A percentile compares a stretch with the other conserved stretches of the same genome.
Conservation (phyloP, 2,797 vertebrate genomes). For the Urophycis tenuis region DNA sequence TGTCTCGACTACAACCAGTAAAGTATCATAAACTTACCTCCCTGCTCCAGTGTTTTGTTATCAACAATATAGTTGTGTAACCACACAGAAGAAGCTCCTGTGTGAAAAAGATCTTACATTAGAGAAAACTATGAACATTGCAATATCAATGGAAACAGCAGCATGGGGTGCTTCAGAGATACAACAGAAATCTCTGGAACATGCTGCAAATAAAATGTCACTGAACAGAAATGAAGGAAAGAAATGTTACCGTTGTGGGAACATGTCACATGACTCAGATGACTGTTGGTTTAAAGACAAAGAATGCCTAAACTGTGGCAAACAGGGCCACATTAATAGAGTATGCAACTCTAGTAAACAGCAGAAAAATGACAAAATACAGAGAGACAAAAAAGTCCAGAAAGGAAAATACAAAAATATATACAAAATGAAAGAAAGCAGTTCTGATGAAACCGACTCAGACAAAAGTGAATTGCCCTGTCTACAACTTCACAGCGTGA, state of each 20-base stretch:
- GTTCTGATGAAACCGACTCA: too few relatives aligned
- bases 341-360: too few relatives aligned
- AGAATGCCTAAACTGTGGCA: not conserved
- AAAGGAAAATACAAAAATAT: too few relatives aligned
- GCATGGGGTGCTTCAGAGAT: not conserved
- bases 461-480: too few relatives aligned
- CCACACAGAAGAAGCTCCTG: slow-evolving; percentile 19
- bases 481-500: too few relatives aligned
- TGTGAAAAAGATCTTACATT: slow-evolving; percentile 14
- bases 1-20: too few relatives aligned
- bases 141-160: slow-evolving; percentile 18
- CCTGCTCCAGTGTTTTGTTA: too few relatives aligned
- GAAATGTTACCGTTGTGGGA: not conserved
- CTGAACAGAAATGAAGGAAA: not conserved
- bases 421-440: too few relatives aligned
- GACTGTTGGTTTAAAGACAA: slow-evolving; percentile 20
- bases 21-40: too few relatives aligned
- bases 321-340: slow-evolving; percentile 7
- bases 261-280: not conserved
- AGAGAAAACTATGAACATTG: not conserved
- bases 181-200: not conserved
- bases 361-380: too few relatives aligned
- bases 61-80: too few relatives aligned
- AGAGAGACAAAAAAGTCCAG: too few relatives aligned
- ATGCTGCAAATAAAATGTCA: not conserved